phyloP scores from a whole-genome alignment of 2,797 vertebrate genomes.

The Sebastes cheni region DNA sequence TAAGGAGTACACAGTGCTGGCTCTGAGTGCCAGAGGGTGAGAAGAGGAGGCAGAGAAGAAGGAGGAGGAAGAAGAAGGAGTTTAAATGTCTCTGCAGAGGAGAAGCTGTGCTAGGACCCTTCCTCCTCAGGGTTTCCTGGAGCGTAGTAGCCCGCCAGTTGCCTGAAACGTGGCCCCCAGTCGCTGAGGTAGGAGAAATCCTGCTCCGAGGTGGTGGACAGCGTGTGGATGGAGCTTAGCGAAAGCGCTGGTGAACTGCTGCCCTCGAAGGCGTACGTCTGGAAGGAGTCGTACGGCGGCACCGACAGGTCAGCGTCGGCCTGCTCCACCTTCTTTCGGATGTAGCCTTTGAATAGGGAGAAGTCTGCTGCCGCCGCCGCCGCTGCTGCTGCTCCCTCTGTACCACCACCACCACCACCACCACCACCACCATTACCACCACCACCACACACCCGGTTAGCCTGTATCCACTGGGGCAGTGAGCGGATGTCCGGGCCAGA shows the following conservation, averaged over 20 bases:
- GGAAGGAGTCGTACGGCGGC: slow-evolving; percentile 98
- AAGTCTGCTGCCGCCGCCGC: slow-evolving; percentile 87
- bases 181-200: slow-evolving; percentile 96
- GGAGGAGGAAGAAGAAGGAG: slow-evolving; percentile 19
- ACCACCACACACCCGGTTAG: slow-evolving; percentile 68
- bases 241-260: slow-evolving; percentile 90
- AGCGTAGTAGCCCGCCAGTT: slow-evolving; percentile 93
- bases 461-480: slow-evolving; percentile 90
- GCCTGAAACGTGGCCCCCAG: slow-evolving; percentile 97
- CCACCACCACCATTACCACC: slow-evolving; percentile 67
- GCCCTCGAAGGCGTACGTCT: slow-evolving; percentile 98
- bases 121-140: slow-evolving; percentile 89
- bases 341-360: slow-evolving; percentile 95
- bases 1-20: slow-evolving; percentile 56
- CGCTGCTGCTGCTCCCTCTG: slow-evolving; percentile 66
- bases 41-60: slow-evolving; percentile 37
- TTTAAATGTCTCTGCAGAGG: slow-evolving; percentile 37
- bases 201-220: slow-evolving; percentile 94
- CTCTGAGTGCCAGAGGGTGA: slow-evolving; percentile 52
- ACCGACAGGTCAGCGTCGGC: slow-evolving; percentile 93
- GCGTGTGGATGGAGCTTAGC: slow-evolving; percentile 95
- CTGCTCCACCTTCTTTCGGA: slow-evolving; percentile 96
- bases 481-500: slow-evolving; percentile 86
- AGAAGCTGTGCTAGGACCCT: slow-evolving; percentile 86
- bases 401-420: slow-evolving; percentile 74